These are phyloP conservation scores for Phymanthus crucifer DNA, from an alignment of 92 coral and sea anemone species.

Conservation along the genomic window DNA sequence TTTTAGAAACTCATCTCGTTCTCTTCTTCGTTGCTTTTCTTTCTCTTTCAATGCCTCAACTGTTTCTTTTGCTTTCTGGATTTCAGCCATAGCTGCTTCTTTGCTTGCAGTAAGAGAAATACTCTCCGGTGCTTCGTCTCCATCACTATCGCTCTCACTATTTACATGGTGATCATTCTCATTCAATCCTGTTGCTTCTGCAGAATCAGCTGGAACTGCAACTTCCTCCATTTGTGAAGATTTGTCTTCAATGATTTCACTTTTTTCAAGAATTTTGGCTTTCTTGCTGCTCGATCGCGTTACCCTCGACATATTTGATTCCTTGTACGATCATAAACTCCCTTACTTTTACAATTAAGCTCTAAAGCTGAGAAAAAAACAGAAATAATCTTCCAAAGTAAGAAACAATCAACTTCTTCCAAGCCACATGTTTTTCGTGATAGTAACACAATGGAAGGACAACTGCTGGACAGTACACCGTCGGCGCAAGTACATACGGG, in stretches of 20 bases:
- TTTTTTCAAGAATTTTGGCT: background rate
- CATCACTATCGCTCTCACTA: conserved; percentile 43
- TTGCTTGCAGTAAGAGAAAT: conserved; percentile 79
- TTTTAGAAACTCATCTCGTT: conserved; percentile 62
- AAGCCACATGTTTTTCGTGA: conserved; percentile 32
- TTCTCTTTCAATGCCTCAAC: conserved; percentile 44
- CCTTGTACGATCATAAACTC: background rate
- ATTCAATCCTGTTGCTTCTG: background rate
- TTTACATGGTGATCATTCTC: background rate
- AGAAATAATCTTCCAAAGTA: background rate
- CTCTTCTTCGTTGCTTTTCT: conserved; percentile 71
- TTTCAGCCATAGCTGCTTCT: conserved; percentile 57
- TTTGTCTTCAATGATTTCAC: background rate
- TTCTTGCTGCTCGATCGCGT: conserved; percentile 14
- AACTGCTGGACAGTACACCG: conserved; percentile 38
- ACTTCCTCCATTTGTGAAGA: background rate
- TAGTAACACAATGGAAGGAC: background rate
- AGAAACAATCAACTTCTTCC: background rate
- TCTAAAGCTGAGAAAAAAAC: background rate
- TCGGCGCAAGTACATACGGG: conserved; percentile 49
- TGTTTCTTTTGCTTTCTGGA: conserved; percentile 60
- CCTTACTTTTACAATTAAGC: background rate
- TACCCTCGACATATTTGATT: background rate
- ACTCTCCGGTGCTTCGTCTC: conserved; percentile 77
- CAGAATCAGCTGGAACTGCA: background rate